Evolutionary conservation across 2,888 invertebrate species (phyloP).

Genomic region (Muschampia plurimacula): DNA sequence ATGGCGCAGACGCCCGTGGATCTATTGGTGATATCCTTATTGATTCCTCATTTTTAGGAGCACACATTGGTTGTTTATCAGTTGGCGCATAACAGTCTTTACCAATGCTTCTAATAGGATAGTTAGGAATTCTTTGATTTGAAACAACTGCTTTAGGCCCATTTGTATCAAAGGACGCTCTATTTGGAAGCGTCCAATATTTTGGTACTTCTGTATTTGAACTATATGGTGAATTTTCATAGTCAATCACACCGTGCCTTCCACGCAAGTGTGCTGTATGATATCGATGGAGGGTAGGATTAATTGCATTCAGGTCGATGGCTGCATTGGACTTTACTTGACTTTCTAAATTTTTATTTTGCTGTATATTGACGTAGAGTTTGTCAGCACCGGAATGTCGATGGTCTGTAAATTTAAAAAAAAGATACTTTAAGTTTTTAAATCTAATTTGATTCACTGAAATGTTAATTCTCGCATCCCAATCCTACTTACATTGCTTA

Average conservation of each 20-base stretch:
- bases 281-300: conserved; percentile 63
- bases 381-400: conserved; percentile 88
- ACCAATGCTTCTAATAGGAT: conserved; percentile 53
- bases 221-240: conserved; percentile 57
- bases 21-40: conserved; percentile 89
- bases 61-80: conserved; percentile 42
- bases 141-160: conserved; percentile 47
- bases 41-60: conserved; percentile 66
- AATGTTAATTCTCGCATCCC: conserved; percentile 15
- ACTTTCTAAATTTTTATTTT: conserved; percentile 48
- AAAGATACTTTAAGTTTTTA: not conserved
- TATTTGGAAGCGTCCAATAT: conserved; percentile 87
- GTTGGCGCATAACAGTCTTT: conserved; percentile 47
- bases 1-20: conserved; percentile 85
- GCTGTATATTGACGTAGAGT: conserved; percentile 65
- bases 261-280: conserved; percentile 71
- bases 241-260: conserved; percentile 67
- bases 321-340: conserved; percentile 47
- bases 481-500: not conserved
- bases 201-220: conserved; percentile 70
- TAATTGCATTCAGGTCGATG: conserved; percentile 63
- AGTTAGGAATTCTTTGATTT: conserved; percentile 54
- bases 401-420: conserved; percentile 81
- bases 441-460: not conserved
- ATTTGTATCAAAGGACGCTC: conserved; percentile 56